phyloP scores from a whole-genome alignment of 23 tunicate genomes.

The Oikopleura dioica region DNA sequence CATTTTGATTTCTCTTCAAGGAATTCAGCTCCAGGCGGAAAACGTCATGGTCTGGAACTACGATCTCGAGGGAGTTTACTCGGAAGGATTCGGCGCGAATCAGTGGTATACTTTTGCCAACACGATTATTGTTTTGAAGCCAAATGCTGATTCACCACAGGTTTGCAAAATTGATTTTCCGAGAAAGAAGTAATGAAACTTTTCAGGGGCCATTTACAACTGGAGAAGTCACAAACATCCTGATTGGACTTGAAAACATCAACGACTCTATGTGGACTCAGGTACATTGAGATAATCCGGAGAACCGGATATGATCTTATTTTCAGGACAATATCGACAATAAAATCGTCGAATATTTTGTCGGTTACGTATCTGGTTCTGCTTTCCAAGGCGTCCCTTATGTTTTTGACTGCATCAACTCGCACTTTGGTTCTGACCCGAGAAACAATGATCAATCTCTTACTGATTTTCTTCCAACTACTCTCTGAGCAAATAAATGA shows the following conservation, averaged over 20 bases:
- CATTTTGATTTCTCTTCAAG: background rate
- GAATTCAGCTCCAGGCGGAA: background rate
- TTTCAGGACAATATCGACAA: background rate
- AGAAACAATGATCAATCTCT: background rate
- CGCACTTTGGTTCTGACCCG: constrained; percentile 11
- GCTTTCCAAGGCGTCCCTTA: background rate
- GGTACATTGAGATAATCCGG: too few relatives aligned
- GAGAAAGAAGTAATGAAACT: too few relatives aligned
- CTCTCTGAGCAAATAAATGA: background rate
- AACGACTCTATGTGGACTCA: background rate
- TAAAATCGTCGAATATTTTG: background rate
- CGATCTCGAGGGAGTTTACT: background rate
- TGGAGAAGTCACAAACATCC: background rate
- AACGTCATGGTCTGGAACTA: constrained; percentile 2
- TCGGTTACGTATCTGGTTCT: background rate
- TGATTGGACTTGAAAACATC: background rate
- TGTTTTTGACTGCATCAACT: background rate
- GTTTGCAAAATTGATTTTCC: too few relatives aligned
- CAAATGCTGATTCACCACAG: constrained; percentile 8
- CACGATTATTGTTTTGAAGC: constrained; percentile 1
- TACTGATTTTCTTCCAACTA: background rate
- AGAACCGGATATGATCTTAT: too few relatives aligned
- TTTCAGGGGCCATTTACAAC: background rate
- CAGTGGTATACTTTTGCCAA: constrained; percentile 1
- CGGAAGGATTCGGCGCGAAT: background rate